A percentile compares a stretch with the other conserved stretches of the same genome.
Evolutionary conservation across 2,888 invertebrate genomes (phyloP).

Genomic region (Griposia aprilina): DNA sequence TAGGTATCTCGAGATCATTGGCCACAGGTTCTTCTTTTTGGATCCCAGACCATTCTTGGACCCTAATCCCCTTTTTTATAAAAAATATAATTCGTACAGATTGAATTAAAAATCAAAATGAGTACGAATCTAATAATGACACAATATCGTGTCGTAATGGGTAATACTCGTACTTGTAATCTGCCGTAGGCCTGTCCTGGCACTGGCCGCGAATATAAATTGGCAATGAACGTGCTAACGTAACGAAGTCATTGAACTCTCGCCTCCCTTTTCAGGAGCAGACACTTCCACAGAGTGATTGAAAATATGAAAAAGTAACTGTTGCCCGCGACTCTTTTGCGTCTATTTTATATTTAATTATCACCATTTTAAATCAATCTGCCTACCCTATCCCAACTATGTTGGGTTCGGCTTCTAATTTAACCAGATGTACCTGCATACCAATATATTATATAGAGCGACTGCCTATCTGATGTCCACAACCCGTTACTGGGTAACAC

Average conservation of each 20-base stretch:
- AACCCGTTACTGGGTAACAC: no score
- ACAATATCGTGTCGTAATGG: neutral
- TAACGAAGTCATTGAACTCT: constrained; percentile 13
- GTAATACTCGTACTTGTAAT: neutral
- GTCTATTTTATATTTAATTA: no score
- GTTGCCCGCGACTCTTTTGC: no score
- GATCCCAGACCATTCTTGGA: neutral
- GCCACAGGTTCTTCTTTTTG: neutral
- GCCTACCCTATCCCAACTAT: no score
- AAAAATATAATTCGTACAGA: neutral
- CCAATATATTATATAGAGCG: no score
- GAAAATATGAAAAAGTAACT: neutral
- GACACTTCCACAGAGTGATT: neutral
- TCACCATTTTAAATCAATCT: no score
- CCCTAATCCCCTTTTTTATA: neutral
- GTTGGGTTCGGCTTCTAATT: no score
- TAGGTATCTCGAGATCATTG: neutral
- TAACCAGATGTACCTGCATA: no score
- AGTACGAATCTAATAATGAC: no score
- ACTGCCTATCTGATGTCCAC: no score
- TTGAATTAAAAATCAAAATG: neutral
- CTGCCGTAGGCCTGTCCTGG: neutral
- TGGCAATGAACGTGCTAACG: constrained; percentile 11
- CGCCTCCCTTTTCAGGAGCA: neutral
- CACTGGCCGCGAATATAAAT: constrained; percentile 7